Conservation (phyloP, 2,113 vertebrate species). For the Petromus typicus region DNA sequence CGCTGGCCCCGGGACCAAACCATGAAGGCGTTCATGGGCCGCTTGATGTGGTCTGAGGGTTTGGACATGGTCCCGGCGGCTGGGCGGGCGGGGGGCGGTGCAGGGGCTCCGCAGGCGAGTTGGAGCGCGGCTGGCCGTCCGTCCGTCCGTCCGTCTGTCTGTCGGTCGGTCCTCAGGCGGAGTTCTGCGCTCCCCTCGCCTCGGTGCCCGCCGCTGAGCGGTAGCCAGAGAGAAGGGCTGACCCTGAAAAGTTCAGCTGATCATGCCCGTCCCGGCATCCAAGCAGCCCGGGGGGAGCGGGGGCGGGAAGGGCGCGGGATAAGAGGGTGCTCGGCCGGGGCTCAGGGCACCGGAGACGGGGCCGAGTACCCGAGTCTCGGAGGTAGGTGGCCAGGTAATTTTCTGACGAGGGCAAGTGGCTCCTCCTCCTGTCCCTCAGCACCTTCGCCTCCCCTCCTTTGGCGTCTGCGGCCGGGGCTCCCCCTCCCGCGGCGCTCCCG, state of each 20-base stretch:
- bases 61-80: constrained; percentile 93
- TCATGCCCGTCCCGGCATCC: constrained; percentile 89
- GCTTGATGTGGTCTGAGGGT: constrained; percentile 98
- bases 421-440: constrained; percentile 64
- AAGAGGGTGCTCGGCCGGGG: background rate
- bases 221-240: constrained; percentile 62
- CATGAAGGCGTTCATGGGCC: constrained; percentile 99
- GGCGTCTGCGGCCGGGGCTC: background rate
- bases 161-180: constrained; percentile 38
- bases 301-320: background rate
- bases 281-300: constrained; percentile 44
- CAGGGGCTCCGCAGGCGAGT: constrained; percentile 51
- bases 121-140: constrained; percentile 39
- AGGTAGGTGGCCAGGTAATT: constrained; percentile 75
- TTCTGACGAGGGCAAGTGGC: constrained; percentile 57
- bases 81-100: constrained; percentile 53
- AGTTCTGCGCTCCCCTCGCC: constrained; percentile 60
- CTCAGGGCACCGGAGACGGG: constrained; percentile 43
- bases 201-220: constrained; percentile 48
- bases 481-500: constrained; percentile 39
- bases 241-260: constrained; percentile 85
- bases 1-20: constrained; percentile 99
- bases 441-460: constrained; percentile 61
- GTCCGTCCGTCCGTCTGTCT: constrained; percentile 58
- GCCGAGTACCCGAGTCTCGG: constrained; percentile 72